These are phyloP conservation scores for Teleopsis dalmanni DNA, from an alignment of 1,140 invertebrate genomes.

Conservation along the genomic window DNA sequence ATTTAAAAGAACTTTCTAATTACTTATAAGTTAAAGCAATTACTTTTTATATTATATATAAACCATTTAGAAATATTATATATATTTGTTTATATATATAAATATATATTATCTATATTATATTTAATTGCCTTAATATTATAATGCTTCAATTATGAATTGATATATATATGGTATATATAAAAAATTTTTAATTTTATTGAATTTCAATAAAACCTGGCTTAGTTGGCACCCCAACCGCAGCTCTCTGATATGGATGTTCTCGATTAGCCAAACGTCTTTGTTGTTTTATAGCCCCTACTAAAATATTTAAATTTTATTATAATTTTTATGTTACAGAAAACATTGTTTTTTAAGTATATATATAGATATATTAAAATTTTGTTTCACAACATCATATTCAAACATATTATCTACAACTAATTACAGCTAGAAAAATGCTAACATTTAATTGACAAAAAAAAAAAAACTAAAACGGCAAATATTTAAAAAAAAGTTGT, in stretches of 20 bases:
- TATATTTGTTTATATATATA: not conserved
- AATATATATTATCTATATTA: not conserved
- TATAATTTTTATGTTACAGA: slow-evolving; percentile 8
- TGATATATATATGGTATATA: not conserved
- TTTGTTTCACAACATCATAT: not conserved
- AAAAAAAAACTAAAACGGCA: too few species aligned
- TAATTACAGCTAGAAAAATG: not conserved
- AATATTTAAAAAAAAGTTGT: too few species aligned
- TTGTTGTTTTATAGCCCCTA: slow-evolving; percentile 53
- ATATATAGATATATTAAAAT: not conserved
- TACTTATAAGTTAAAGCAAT: not conserved
- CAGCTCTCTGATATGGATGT: slow-evolving; percentile 88
- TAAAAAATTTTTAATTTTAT: slow-evolving; percentile 17
- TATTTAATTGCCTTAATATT: slow-evolving; percentile 2
- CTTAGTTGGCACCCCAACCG: slow-evolving; percentile 65
- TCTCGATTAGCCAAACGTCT: slow-evolving; percentile 71
- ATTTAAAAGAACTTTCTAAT: not conserved
- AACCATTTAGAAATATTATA: not conserved
- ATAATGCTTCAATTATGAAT: not conserved
- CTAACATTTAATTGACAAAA: too few species aligned
- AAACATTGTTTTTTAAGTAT: slow-evolving; percentile 4
- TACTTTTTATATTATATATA: too few species aligned
- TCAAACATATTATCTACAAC: not conserved
- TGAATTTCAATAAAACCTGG: slow-evolving; percentile 43
- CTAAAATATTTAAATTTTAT: slow-evolving; percentile 38